phyloP scores from a whole-genome alignment of 2,113 vertebrate genomes.

The Zapornia atra region DNA sequence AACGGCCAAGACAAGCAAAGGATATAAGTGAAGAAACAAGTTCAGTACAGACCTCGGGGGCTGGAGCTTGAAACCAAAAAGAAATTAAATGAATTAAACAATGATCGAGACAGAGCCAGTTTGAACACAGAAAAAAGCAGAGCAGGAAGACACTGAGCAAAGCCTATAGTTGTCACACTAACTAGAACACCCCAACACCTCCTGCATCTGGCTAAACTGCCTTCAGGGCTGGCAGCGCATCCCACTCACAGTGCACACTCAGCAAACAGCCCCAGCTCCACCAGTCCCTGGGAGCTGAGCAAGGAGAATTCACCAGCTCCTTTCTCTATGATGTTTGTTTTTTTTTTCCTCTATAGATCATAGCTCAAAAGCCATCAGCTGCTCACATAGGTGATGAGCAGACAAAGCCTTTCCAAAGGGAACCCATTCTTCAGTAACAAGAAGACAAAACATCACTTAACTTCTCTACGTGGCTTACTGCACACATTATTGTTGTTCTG shows the following conservation, averaged over 20 bases:
- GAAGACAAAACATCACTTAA: background rate
- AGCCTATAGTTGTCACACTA: background rate
- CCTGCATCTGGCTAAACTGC: background rate
- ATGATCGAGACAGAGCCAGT: background rate
- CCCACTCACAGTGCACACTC: background rate
- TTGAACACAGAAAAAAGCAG: background rate
- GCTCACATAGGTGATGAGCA: background rate
- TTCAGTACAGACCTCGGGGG: background rate
- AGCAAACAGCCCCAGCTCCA: background rate
- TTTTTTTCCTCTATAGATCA: background rate
- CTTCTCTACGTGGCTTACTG: background rate
- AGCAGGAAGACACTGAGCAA: background rate
- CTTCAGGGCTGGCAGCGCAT: background rate
- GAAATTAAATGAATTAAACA: conserved; percentile 16
- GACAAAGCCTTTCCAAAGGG: background rate
- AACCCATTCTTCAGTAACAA: background rate
- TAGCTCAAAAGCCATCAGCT: background rate
- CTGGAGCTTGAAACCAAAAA: background rate
- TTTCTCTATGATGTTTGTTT: background rate
- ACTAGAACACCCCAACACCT: background rate
- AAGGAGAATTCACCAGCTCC: background rate
- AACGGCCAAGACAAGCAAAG: background rate
- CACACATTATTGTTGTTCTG: background rate
- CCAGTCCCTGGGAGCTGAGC: background rate
- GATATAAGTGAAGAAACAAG: background rate